Conservation (phyloP, 2,797 vertebrate genomes). For the Chaenodraco wilsoni region DNA sequence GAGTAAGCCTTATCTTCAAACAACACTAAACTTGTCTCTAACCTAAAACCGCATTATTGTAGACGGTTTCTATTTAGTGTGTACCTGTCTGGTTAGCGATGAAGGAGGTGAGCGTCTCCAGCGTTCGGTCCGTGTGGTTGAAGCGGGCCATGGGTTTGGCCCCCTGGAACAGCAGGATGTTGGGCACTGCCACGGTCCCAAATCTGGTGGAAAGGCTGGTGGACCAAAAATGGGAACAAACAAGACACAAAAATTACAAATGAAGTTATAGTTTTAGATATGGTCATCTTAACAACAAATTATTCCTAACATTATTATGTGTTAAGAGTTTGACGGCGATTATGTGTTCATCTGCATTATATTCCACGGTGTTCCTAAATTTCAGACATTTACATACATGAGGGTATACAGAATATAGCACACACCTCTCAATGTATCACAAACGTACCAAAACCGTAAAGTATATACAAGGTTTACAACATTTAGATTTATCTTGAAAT, state of each 20-base stretch:
- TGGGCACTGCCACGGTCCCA: constrained; percentile 97
- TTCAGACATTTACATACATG: neutral
- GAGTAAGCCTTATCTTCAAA: neutral
- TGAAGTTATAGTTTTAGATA: constrained; percentile 1
- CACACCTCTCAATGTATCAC: too few relatives aligned
- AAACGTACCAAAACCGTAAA: too few relatives aligned
- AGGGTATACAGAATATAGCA: neutral
- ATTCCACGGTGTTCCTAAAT: neutral
- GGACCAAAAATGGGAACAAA: constrained; percentile 30
- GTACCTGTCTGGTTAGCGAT: constrained; percentile 96
- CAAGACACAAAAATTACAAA: neutral
- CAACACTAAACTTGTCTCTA: neutral
- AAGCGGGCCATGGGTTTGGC: constrained; percentile 98
- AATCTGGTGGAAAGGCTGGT: constrained; percentile 95
- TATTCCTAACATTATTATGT: too few relatives aligned
- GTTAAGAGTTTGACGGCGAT: neutral
- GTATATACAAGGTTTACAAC: neutral
- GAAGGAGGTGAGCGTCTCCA: constrained; percentile 92
- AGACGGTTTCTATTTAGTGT: constrained; percentile 1
- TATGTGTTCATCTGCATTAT: neutral
- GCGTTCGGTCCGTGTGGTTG: constrained; percentile 94
- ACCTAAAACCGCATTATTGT: neutral
- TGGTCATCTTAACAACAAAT: neutral
- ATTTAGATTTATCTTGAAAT: neutral
- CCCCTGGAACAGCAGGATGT: constrained; percentile 97